Evolutionary conservation across 1,140 invertebrate genomes (phyloP).

Genomic region (Drosophila erecta): DNA sequence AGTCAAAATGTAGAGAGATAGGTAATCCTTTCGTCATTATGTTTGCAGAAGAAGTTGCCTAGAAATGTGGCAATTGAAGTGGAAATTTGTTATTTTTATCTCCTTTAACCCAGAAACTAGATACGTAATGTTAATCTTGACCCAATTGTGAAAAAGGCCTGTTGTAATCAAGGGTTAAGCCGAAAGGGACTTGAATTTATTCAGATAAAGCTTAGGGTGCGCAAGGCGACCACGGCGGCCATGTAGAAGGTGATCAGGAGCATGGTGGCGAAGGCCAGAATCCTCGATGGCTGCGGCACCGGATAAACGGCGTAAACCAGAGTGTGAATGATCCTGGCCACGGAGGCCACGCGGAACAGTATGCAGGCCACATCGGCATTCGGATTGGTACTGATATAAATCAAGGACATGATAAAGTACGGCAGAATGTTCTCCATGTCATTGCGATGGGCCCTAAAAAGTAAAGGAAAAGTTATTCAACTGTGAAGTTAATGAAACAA

Average conservation of each 20-base stretch:
- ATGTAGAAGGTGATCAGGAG: constrained; percentile 86
- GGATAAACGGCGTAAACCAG: constrained; percentile 86
- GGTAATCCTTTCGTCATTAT: no score
- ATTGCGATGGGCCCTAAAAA: constrained; percentile 88
- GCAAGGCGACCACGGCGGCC: constrained; percentile 81
- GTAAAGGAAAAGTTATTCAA: not conserved
- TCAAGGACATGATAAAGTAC: constrained; percentile 87
- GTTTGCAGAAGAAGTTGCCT: no score
- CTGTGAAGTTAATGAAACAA: not conserved
- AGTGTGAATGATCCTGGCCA: constrained; percentile 87
- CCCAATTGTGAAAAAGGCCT: not conserved
- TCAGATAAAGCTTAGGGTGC: constrained; percentile 64
- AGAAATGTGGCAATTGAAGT: no score
- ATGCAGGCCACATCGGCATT: constrained; percentile 84
- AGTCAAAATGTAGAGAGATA: no score
- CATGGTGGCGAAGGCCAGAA: constrained; percentile 86
- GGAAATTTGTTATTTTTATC: no score
- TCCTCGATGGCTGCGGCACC: constrained; percentile 87
- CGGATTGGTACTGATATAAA: constrained; percentile 88
- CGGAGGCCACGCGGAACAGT: constrained; percentile 87
- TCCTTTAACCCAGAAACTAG: not conserved
- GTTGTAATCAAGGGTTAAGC: not conserved
- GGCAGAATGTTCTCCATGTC: constrained; percentile 89
- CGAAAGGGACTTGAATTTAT: not conserved
- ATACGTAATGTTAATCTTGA: not conserved